Conservation (phyloP, 2,113 vertebrate species). For the Cebidichthys violaceus region DNA sequence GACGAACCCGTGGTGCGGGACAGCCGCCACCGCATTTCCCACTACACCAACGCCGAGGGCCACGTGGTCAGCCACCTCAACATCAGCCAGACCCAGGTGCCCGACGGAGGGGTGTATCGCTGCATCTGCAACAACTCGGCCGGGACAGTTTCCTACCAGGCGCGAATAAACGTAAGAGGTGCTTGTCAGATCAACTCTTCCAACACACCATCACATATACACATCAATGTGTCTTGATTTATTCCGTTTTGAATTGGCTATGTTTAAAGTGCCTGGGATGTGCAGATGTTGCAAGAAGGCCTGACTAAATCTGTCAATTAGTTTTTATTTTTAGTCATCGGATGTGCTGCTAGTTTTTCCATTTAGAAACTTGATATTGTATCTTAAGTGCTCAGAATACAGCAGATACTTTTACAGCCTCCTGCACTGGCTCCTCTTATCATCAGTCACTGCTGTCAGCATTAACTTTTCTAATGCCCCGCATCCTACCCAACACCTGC, state of each 20-base stretch:
- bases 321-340: neutral
- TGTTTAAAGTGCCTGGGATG: neutral
- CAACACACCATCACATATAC: conserved; percentile 86
- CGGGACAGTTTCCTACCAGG: conserved; percentile 98
- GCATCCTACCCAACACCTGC: conserved; percentile 42
- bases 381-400: neutral
- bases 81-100: conserved; percentile 95
- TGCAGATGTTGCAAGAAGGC: conserved; percentile 33
- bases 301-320: conserved; percentile 27
- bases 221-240: conserved; percentile 79
- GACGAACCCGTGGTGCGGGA: conserved; percentile 94
- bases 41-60: conserved; percentile 91
- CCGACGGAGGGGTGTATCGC: conserved; percentile 96
- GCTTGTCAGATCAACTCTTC: conserved; percentile 99
- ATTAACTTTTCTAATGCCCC: conserved; percentile 40
- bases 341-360: neutral
- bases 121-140: conserved; percentile 99
- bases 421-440: conserved; percentile 12
- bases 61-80: conserved; percentile 98
- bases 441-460: conserved; percentile 51
- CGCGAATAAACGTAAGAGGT: conserved; percentile 99
- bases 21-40: conserved; percentile 92
- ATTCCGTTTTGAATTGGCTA: conserved; percentile 67
- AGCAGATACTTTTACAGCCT: neutral
- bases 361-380: neutral